These are phyloP conservation scores for Bombus confusus DNA, from an alignment of 1,140 invertebrate species.

Conservation along the genomic window DNA sequence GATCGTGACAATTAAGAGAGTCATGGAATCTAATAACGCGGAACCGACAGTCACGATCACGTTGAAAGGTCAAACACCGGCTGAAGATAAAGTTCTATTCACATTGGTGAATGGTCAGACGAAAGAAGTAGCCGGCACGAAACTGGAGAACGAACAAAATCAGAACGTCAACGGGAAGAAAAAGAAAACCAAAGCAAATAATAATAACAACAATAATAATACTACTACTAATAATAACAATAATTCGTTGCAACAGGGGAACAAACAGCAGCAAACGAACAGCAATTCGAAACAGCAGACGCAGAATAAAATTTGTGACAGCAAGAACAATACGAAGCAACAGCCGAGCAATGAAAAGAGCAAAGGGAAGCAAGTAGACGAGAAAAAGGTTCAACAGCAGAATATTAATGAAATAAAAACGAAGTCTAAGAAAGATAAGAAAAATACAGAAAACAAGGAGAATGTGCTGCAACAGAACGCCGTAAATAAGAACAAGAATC, in stretches of 20 bases:
- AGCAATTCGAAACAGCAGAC: conserved; percentile 67
- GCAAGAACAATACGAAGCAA: conserved; percentile 55
- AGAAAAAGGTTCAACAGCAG: conserved; percentile 65
- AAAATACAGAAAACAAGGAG: conserved; percentile 78
- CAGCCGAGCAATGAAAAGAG: conserved; percentile 68
- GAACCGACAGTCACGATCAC: conserved; percentile 90
- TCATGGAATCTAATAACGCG: conserved; percentile 85
- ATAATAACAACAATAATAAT: conserved; percentile 50
- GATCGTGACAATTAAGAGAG: conserved; percentile 89
- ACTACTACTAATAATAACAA: conserved; percentile 44
- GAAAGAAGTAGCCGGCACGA: conserved; percentile 79
- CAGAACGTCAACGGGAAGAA: conserved; percentile 76
- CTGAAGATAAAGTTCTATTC: conserved; percentile 88
- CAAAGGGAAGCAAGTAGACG: conserved; percentile 70
- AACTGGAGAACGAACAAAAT: conserved; percentile 68
- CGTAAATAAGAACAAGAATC: conserved; percentile 64
- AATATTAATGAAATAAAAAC: conserved; percentile 63
- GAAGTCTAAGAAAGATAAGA: conserved; percentile 79
- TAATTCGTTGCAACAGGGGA: conserved; percentile 55
- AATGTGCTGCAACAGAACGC: conserved; percentile 68
- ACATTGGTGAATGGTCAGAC: conserved; percentile 88
- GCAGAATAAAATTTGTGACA: conserved; percentile 51
- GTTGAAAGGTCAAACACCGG: conserved; percentile 88
- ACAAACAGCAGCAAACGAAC: conserved; percentile 66
- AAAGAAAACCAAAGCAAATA: conserved; percentile 81